Conservation (phyloP, 1,140 invertebrate genomes). For the Hylaeus anthracinus region DNA sequence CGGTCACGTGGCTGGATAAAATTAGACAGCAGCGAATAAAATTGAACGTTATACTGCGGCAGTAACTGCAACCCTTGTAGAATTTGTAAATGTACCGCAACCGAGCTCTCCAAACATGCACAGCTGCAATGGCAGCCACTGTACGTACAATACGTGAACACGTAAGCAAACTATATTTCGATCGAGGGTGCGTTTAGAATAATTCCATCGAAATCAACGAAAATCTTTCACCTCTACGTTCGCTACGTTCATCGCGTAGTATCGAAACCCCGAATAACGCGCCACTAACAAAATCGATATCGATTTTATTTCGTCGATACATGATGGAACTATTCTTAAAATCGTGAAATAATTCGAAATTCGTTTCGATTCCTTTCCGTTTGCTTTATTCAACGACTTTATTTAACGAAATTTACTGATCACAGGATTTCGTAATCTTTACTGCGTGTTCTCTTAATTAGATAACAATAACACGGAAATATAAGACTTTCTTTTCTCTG, state of each 20-base stretch:
- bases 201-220: background rate
- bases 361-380: no score
- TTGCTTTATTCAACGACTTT: no score
- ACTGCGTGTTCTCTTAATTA: no score
- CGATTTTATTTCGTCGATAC: no score
- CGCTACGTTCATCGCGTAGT: background rate
- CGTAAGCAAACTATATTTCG: slow-evolving; percentile 10
- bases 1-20: background rate
- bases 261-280: no score
- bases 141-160: background rate
- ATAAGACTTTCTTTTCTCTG: no score
- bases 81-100: slow-evolving; percentile 40
- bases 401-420: no score
- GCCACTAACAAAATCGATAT: no score
- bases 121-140: background rate
- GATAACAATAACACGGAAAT: no score
- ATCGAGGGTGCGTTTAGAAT: slow-evolving; percentile 23
- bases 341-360: no score
- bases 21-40: background rate
- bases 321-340: no score
- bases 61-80: background rate
- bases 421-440: no score
- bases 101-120: background rate
- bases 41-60: slow-evolving; percentile 10
- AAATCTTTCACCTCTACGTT: background rate